Percentiles rank a stretch among this genome's conserved stretches.
Conservation (phyloP, 2,888 invertebrate genomes). For the Magallana nippona region DNA sequence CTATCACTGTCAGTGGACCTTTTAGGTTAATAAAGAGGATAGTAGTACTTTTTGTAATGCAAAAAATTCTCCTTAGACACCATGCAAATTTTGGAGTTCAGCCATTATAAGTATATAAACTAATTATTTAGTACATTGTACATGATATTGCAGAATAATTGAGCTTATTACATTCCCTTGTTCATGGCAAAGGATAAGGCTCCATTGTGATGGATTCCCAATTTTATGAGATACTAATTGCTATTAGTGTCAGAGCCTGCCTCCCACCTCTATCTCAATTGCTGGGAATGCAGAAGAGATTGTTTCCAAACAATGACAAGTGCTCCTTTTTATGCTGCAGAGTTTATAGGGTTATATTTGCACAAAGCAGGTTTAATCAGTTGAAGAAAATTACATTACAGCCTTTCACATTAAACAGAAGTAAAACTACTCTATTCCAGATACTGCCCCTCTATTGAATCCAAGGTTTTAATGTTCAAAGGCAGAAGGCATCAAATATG, state of each 20-base stretch:
- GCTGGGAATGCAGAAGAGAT: neutral
- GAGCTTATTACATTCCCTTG: neutral
- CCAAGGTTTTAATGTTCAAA: slow-evolving; percentile 88
- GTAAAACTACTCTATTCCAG: slow-evolving; percentile 62
- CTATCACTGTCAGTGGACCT: no score
- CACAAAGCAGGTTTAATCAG: neutral
- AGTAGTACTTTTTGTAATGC: neutral
- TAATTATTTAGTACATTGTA: neutral
- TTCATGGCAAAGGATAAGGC: neutral
- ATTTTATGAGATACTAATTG: slow-evolving; percentile 20
- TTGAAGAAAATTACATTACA: neutral
- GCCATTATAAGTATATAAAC: neutral
- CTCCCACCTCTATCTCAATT: slow-evolving; percentile 4
- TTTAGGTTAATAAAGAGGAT: no score
- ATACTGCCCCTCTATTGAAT: slow-evolving; percentile 94
- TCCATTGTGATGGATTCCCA: neutral
- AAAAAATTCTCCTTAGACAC: neutral
- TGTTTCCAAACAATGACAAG: neutral
- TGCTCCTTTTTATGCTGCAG: neutral
- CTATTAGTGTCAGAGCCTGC: slow-evolving; percentile 16
- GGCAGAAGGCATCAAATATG: slow-evolving; percentile 87
- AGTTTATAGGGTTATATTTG: neutral
- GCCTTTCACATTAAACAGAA: neutral
- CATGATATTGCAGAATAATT: neutral
- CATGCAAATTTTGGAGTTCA: neutral